Evolutionary conservation across 1,140 invertebrate genomes (phyloP).

Genomic region (Acromyrmex heyeri): DNA sequence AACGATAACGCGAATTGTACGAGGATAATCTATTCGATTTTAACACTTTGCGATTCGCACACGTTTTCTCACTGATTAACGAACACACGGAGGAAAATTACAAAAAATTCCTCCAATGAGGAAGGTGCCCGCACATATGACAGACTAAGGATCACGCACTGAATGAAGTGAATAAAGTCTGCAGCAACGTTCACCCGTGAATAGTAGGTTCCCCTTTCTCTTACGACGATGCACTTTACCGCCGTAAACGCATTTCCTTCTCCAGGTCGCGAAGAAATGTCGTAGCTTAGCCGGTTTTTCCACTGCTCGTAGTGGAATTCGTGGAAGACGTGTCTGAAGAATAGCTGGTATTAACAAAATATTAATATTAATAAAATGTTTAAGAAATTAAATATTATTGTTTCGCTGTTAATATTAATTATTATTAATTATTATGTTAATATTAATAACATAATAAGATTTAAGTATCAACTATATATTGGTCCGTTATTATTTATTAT

Average conservation of each 20-base stretch:
- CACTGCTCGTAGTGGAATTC: not conserved
- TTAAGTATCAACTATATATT: not conserved
- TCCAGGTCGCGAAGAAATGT: conserved; percentile 51
- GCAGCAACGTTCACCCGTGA: conserved; percentile 54
- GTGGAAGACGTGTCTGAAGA: not conserved
- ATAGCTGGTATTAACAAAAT: not conserved
- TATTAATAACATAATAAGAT: not conserved
- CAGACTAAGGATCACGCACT: conserved; percentile 82
- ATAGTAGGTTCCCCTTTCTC: conserved; percentile 81
- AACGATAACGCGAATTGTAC: not conserved
- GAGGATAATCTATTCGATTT: conserved; percentile 64
- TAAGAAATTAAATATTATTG: not conserved
- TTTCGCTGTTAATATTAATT: not conserved
- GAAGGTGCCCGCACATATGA: conserved; percentile 60
- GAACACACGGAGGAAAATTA: conserved; percentile 11
- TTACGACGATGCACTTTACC: conserved; percentile 70
- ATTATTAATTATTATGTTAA: not conserved
- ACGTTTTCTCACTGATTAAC: conserved; percentile 10
- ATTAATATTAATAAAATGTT: conserved; percentile 11
- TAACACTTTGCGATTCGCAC: conserved; percentile 57
- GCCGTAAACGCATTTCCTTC: conserved; percentile 78
- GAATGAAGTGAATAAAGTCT: conserved; percentile 82
- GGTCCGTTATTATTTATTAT: not conserved
- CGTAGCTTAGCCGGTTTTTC: conserved; percentile 41
- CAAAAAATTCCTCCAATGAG: not conserved